Evolutionary conservation across 2,888 invertebrate genomes (phyloP), one percentile per base, ranked within the genome.

Genomic region (Heliconius ethilla): DNA sequence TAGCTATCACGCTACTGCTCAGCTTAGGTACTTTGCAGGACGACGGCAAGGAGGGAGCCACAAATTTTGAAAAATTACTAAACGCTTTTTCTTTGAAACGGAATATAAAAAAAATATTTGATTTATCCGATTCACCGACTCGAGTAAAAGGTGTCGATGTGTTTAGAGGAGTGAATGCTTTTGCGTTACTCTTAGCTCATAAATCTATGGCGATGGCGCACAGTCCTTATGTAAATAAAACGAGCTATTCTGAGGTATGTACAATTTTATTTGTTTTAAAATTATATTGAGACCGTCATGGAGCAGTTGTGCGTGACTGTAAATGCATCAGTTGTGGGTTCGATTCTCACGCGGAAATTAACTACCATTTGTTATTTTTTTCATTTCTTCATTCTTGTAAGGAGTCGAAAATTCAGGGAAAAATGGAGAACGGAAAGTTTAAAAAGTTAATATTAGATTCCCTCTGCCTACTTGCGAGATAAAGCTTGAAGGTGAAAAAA

Each of bases 151-250:
- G 95, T 1, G 85, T 96, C 1, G 95, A 96, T 82, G 95, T 95
- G 1, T 92, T 94, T 70, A 88, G 96, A 82, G 94, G 94, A 4
- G 84, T 96, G 45, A 95, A 95, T 81, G 95, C 95, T 0, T 82
- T 96, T 0, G 95, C 94, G 2, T 85, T 96, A 77, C 85, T 95
- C 5, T 83, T 95, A 72, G 95, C 95, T 0, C 96, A 96, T 82
- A 96, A 96, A 86, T 94, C 95, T 0, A 94, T 95, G 92, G 95
- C 95, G 0, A 91, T 95, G 88, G 93, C 95, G 9, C 96, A 95
- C 82, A 95, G 91, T 82, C 95, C 96, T 0, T 96, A 92, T 81
- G 90, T 95, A 27, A 96, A 96, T 83, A 95, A 95, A 86, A 94
- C 95, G 18, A 86, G 89, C 78, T 95, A 92, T 87, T 91, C 95